Percentiles rank a stretch among this genome's conserved stretches.
Conservation (phyloP, 2,888 invertebrate species). For the Patella caerulea region DNA sequence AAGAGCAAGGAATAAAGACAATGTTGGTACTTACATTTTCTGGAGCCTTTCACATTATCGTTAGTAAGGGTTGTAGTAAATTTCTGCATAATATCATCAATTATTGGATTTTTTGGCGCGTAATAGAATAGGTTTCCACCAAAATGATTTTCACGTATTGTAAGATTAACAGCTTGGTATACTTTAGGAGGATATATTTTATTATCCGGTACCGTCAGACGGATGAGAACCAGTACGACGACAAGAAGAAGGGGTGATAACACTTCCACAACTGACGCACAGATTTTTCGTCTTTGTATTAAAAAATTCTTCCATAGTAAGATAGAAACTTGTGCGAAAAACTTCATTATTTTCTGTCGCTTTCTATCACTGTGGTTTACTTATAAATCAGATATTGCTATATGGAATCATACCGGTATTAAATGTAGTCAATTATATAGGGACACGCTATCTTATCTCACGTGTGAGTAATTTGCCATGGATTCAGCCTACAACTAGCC, state of each 20-base stretch:
- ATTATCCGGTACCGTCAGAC: conserved; percentile 24
- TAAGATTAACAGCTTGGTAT: conserved; percentile 22
- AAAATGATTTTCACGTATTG: too few relatives aligned
- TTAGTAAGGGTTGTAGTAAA: neutral
- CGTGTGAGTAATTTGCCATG: too few relatives aligned
- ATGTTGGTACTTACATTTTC: too few relatives aligned
- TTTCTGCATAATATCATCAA: neutral
- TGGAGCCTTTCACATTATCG: too few relatives aligned
- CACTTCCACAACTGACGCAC: conserved; percentile 55
- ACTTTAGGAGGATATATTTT: neutral
- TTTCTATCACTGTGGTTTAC: too few relatives aligned
- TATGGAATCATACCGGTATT: too few relatives aligned
- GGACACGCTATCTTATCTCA: too few relatives aligned
- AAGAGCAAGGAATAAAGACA: too few relatives aligned
- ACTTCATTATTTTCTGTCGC: neutral
- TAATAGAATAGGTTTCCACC: conserved; percentile 11
- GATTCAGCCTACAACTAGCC: too few relatives aligned
- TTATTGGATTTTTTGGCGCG: conserved; percentile 18
- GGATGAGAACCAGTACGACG: conserved; percentile 43
- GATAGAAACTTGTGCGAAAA: conserved; percentile 48
- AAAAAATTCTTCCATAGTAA: conserved; percentile 60
- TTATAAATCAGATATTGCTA: too few relatives aligned
- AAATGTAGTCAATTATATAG: too few relatives aligned
- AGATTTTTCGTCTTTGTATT: conserved; percentile 49
- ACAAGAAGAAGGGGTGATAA: conserved; percentile 53